Conservation (phyloP, 1,140 invertebrate genomes). For the Heliconius congener region DNA sequence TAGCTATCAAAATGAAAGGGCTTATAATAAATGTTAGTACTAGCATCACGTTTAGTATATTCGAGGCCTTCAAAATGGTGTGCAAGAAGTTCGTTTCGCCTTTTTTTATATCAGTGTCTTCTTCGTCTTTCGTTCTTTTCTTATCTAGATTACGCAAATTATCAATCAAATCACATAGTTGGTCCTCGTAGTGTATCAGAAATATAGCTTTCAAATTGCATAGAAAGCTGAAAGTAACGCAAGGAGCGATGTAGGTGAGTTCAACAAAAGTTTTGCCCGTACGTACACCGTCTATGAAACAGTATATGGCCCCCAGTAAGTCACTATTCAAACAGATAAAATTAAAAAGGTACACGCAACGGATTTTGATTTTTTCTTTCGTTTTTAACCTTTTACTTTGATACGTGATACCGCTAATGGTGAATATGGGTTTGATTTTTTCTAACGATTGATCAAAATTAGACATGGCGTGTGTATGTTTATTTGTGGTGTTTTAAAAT, state of each 20-base stretch:
- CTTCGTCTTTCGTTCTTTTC: background rate
- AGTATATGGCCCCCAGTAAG: slow-evolving; percentile 36
- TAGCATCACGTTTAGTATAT: slow-evolving; percentile 35
- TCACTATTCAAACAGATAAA: slow-evolving; percentile 43
- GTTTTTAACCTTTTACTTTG: slow-evolving; percentile 16
- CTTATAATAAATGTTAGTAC: slow-evolving; percentile 36
- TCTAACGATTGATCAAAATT: slow-evolving; percentile 21
- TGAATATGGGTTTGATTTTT: slow-evolving; percentile 16
- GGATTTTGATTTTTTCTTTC: slow-evolving; percentile 35
- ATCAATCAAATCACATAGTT: slow-evolving; percentile 41
- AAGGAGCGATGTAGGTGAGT: slow-evolving; percentile 49
- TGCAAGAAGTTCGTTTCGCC: slow-evolving; percentile 41
- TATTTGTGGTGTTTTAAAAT: background rate
- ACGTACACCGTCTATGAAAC: slow-evolving; percentile 39
- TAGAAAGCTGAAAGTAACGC: slow-evolving; percentile 42
- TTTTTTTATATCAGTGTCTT: slow-evolving; percentile 25
- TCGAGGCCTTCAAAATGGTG: slow-evolving; percentile 34
- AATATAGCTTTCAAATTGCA: slow-evolving; percentile 42
- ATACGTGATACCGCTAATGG: background rate
- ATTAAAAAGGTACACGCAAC: slow-evolving; percentile 44
- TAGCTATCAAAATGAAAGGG: slow-evolving; percentile 42
- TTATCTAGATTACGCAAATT: slow-evolving; percentile 38
- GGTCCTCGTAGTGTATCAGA: slow-evolving; percentile 40
- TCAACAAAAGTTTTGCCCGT: slow-evolving; percentile 42
- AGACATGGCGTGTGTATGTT: background rate